These are phyloP conservation scores for Dendroctonus valens DNA, from an alignment of 1,140 invertebrate genomes.

Conservation along the genomic window DNA sequence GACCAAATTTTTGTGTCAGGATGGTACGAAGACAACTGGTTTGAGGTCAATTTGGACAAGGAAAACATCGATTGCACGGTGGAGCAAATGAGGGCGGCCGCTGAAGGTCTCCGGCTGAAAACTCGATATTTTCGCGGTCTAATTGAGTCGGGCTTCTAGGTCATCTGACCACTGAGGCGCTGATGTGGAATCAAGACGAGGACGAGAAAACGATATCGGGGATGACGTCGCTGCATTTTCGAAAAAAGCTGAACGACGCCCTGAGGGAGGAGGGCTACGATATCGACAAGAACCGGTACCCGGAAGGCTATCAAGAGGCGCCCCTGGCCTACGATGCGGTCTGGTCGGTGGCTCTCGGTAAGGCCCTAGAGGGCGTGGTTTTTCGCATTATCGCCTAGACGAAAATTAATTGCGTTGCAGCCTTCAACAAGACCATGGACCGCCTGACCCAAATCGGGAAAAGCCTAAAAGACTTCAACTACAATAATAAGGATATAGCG, in stretches of 20 bases:
- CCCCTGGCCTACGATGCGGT: conserved; percentile 98
- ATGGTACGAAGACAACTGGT: conserved; percentile 99
- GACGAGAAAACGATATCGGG: conserved; percentile 89
- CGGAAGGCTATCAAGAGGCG: conserved; percentile 96
- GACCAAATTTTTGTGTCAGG: conserved; percentile 53
- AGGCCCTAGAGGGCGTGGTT: conserved; percentile 25
- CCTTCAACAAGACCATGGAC: conserved; percentile 95
- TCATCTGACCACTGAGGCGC: conserved; percentile 95
- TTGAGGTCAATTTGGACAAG: conserved; percentile 81
- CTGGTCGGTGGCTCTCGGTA: conserved; percentile 93
- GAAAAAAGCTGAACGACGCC: conserved; percentile 73
- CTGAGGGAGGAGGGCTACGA: conserved; percentile 77
- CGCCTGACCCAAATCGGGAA: conserved; percentile 73
- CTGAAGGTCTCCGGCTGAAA: conserved; percentile 62
- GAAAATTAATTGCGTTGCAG: conserved; percentile 48
- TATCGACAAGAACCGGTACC: conserved; percentile 78
- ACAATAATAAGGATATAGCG: conserved; percentile 91
- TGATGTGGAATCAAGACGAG: conserved; percentile 95
- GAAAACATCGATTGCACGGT: conserved; percentile 89
- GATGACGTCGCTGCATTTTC: conserved; percentile 80
- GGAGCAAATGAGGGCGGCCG: conserved; percentile 89
- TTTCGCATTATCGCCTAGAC: background rate
- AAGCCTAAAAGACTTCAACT: conserved; percentile 95
- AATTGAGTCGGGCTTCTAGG: conserved; percentile 46
- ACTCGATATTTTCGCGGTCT: too few relatives aligned